Percentiles rank a stretch among this genome's conserved stretches.
These are phyloP conservation scores for Cydia strobilella DNA, from an alignment of 1,140 invertebrate species.

Conservation along the genomic window DNA sequence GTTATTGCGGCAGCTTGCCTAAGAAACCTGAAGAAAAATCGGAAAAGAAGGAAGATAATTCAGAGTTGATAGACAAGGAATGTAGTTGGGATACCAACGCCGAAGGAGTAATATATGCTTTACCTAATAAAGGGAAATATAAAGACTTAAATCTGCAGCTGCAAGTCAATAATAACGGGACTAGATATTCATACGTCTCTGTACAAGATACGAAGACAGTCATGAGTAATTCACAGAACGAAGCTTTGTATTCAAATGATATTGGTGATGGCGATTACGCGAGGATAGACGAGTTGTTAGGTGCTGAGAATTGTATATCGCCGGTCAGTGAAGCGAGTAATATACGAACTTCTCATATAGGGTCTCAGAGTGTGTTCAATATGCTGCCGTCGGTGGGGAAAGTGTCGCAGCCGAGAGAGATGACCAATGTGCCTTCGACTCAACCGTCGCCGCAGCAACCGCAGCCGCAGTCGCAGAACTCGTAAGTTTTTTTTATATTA, in stretches of 20 bases:
- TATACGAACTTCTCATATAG: conserved; percentile 71
- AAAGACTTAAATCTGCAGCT: conserved; percentile 76
- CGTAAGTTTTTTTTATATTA: too few relatives aligned
- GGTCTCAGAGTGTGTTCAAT: conserved; percentile 62
- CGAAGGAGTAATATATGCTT: conserved; percentile 77
- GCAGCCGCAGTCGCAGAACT: conserved; percentile 36
- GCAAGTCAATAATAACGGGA: conserved; percentile 77
- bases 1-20: conserved; percentile 56
- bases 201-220: conserved; percentile 72
- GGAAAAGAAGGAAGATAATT: conserved; percentile 59
- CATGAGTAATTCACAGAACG: conserved; percentile 75
- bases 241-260: conserved; percentile 70
- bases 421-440: conserved; percentile 67
- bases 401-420: conserved; percentile 63
- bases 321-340: conserved; percentile 64
- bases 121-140: conserved; percentile 78
- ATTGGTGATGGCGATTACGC: conserved; percentile 72
- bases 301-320: conserved; percentile 72
- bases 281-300: conserved; percentile 70
- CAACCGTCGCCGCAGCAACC: conserved; percentile 37
- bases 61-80: conserved; percentile 68
- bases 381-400: conserved; percentile 70
- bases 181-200: conserved; percentile 74
- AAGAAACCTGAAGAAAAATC: conserved; percentile 41
- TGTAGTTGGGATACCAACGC: conserved; percentile 77